phyloP scores from a whole-genome alignment of 2,888 invertebrate species.

The Pseudococcus longispinus region DNA sequence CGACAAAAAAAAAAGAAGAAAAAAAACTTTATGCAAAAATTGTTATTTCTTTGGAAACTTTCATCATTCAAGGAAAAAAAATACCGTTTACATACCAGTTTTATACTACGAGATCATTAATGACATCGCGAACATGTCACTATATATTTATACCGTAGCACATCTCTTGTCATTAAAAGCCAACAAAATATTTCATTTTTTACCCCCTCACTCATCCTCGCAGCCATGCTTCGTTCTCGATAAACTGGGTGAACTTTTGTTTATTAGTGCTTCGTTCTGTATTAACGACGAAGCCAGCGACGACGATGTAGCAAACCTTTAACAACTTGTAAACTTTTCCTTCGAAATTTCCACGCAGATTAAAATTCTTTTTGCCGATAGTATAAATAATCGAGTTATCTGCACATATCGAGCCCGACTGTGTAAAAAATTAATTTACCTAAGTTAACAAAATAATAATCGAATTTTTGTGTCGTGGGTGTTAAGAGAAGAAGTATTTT shows the following conservation, averaged over 20 bases:
- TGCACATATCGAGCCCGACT: no score
- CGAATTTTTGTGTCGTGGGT: not conserved
- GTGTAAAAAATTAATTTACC: not conserved
- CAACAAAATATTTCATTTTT: not conserved
- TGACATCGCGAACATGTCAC: conserved; percentile 11
- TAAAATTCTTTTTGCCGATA: not conserved
- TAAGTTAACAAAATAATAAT: not conserved
- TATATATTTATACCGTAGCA: not conserved
- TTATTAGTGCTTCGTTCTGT: not conserved
- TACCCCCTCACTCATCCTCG: not conserved
- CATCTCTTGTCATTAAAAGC: not conserved
- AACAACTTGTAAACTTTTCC: not conserved
- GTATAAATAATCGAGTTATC: no score
- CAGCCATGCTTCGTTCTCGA: not conserved
- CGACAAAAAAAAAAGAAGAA: not conserved
- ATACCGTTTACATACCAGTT: not conserved
- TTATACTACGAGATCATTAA: not conserved
- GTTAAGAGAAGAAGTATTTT: not conserved
- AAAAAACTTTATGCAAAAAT: conserved; percentile 23
- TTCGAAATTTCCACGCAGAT: not conserved
- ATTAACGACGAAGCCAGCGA: not conserved
- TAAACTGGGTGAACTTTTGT: not conserved
- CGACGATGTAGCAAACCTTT: no score
- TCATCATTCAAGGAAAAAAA: not conserved
- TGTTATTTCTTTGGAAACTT: conserved; percentile 28